phyloP scores from a whole-genome alignment of 2,113 vertebrate genomes.

The Lonchura striata region DNA sequence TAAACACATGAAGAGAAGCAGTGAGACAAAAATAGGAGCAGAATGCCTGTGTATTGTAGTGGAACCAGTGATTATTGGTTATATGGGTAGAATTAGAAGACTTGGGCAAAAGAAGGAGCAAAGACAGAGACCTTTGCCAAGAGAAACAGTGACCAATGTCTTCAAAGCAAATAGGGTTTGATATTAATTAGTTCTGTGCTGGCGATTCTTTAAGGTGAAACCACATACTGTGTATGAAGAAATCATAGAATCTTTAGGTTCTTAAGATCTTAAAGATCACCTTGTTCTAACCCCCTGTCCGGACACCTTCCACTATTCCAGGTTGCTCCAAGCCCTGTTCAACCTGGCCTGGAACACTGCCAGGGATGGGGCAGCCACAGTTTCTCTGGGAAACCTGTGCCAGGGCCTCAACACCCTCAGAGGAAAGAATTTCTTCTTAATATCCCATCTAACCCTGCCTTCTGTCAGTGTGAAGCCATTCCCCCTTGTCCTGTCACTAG shows the following conservation, averaged over 20 bases:
- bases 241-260: background rate
- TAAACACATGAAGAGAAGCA: background rate
- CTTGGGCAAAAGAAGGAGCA: background rate
- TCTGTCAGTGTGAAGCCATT: background rate
- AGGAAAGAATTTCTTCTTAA: accelerated
- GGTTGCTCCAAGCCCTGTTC: accelerated
- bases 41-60: background rate
- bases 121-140: background rate
- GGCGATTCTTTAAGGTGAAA: background rate
- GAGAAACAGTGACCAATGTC: background rate
- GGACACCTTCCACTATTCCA: too few relatives aligned
- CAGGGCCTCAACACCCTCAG: background rate
- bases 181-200: background rate
- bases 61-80: background rate
- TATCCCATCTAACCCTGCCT: accelerated
- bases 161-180: background rate
- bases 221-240: background rate
- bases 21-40: background rate
- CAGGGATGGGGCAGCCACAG: background rate
- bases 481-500: background rate
- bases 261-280: background rate
- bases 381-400: accelerated
- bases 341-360: accelerated
- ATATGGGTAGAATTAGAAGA: background rate
- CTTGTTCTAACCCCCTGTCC: background rate